Evolutionary conservation across 2,113 vertebrate genomes (phyloP), one percentile per base, ranked within the genome.

Genomic region (Holacanthus passer): DNA sequence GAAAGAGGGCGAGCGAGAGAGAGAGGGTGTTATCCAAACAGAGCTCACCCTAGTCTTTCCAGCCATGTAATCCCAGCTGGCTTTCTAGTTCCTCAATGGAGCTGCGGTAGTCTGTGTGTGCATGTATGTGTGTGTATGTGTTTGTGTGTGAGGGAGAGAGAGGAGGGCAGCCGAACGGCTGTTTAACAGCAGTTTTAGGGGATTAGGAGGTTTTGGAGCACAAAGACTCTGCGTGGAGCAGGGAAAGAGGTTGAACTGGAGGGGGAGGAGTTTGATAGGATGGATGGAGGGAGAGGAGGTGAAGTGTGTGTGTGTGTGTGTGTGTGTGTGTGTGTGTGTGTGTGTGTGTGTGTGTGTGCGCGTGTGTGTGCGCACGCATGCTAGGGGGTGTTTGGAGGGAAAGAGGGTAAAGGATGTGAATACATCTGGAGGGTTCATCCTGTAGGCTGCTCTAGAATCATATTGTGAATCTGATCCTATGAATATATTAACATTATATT

Each of bases 121-220:
- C 75, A 62, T 73, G 65, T 81, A 60, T 69, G 59, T 41, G 72
- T 68, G 58, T 68, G 50, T 65, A 58, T 63, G 35, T 55, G 63
- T 69, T 70, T 81, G 71, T 47, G 63, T 41, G 32, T 24, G 76
- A 27, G 66, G 29, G 43, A 19, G 62, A 19, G 74, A 50, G 78
- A 56, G 82, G 78, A 90, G 89, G 88, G 89, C 86, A 88, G 88
- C 90, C 89, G 82, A 90, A 81, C 89, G 89, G 92, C 92, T 92
- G 93, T 94, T 95, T 93, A 95, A 94, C 93, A 93, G 89, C 89
- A 91, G 91, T 94, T 95, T 95, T 95, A 93, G 89, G 83, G 92
- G 95, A 95, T 96, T 95, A 95, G 92, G 88, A 82, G 74, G 70
- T 87, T 84, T 86, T 86, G 87, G 48, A 93, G 75, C 87, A 95